Evolutionary conservation across 2,797 vertebrate genomes (phyloP).

Genomic region (Gymnopithys bicolor): DNA sequence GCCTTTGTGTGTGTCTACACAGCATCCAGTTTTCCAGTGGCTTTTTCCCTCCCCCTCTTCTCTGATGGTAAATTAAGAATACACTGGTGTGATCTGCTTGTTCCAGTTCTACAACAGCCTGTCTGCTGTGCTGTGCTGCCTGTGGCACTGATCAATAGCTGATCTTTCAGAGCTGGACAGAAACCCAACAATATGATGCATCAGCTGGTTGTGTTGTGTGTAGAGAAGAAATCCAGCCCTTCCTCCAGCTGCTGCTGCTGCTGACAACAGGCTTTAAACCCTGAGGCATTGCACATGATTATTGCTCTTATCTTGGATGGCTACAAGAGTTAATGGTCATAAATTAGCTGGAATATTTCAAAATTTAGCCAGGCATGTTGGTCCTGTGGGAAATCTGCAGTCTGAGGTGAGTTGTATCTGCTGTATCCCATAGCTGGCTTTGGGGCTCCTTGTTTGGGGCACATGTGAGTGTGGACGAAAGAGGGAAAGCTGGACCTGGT

Average conservation of each 20-base stretch:
- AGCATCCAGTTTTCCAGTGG: not conserved
- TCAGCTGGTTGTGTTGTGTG: not conserved
- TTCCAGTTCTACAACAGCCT: not conserved
- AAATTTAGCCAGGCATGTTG: not conserved
- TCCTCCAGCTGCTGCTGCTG: not conserved
- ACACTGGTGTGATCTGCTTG: not conserved
- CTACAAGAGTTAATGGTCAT: not conserved
- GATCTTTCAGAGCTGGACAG: not conserved
- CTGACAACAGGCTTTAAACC: not conserved
- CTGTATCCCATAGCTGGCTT: not conserved
- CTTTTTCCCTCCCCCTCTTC: fast-evolving
- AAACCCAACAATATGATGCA: not conserved
- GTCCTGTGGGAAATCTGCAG: not conserved
- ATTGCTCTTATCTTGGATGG: not conserved
- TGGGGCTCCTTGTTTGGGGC: not conserved
- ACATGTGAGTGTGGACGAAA: not conserved
- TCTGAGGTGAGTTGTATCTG: not conserved
- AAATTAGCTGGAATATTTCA: not conserved
- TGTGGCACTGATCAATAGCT: conserved; percentile 31
- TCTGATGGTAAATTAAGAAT: not conserved
- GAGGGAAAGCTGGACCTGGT: not conserved
- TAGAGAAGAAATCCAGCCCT: not conserved
- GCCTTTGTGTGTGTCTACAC: not conserved
- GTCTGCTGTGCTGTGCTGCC: not conserved
- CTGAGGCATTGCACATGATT: not conserved